phyloP scores from a whole-genome alignment of 1,140 invertebrate species.

The Rhopalosiphum maidis region DNA sequence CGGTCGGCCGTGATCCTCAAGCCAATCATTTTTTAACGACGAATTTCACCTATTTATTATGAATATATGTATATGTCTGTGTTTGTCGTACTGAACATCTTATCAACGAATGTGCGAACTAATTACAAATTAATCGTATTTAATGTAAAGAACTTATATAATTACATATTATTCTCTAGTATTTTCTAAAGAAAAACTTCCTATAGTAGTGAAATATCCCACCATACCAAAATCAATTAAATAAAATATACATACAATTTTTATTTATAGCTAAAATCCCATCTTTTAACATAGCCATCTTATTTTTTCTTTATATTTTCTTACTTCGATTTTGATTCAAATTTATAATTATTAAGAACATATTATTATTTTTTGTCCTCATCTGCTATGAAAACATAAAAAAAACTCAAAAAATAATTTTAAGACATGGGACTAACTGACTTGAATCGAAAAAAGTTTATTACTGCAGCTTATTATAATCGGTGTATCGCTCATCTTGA shows the following conservation, averaged over 20 bases:
- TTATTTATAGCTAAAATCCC: background rate
- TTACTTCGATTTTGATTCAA: background rate
- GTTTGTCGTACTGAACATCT: background rate
- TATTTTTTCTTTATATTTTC: background rate
- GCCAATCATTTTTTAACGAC: conserved; percentile 19
- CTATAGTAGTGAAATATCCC: background rate
- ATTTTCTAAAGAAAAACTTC: background rate
- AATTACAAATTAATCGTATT: background rate
- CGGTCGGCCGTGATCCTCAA: background rate
- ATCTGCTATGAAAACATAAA: too few relatives aligned
- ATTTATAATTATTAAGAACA: background rate
- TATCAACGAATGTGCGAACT: background rate
- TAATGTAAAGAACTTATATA: background rate
- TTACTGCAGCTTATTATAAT: background rate
- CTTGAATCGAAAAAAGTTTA: background rate
- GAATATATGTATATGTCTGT: background rate
- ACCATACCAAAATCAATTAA: background rate
- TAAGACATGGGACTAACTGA: background rate
- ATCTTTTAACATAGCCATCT: background rate
- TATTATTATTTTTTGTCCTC: background rate
- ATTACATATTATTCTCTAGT: background rate
- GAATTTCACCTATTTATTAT: background rate
- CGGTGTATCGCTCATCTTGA: background rate
- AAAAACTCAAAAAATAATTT: background rate
- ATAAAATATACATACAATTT: background rate